These are phyloP conservation scores for Nematostella vectensis DNA, from an alignment of 92 coral and sea anemone genomes.

Conservation along the genomic window DNA sequence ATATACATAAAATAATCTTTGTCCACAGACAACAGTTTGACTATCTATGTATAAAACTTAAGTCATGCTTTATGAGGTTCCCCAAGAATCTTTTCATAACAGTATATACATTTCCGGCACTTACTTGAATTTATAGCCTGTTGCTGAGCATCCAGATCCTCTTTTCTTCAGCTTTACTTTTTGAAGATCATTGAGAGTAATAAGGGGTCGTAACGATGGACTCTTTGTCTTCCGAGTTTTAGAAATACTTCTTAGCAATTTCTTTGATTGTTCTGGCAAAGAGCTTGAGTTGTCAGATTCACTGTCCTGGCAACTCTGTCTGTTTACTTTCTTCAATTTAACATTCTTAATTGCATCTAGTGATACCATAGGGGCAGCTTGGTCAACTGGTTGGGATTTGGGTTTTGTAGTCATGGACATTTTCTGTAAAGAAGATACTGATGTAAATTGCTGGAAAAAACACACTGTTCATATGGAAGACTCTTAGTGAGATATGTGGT, in stretches of 20 bases:
- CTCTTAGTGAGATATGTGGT: too few species aligned
- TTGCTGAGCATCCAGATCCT: constrained; percentile 10
- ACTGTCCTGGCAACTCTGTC: constrained; percentile 3
- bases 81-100: too few species aligned
- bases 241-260: neutral
- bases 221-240: neutral
- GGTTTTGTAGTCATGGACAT: too few species aligned
- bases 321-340: constrained; percentile 46
- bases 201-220: constrained; percentile 8
- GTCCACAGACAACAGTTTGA: too few species aligned
- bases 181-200: constrained; percentile 59
- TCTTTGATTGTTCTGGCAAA: neutral
- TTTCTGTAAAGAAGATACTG: too few species aligned
- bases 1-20: too few species aligned
- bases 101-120: too few species aligned
- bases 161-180: constrained; percentile 53
- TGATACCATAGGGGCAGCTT: constrained; percentile 31
- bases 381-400: neutral
- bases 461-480: too few species aligned
- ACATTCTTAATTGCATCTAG: constrained; percentile 74
- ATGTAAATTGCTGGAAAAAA: too few species aligned
- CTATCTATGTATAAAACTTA: too few species aligned
- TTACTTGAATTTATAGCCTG: constrained; percentile 17
- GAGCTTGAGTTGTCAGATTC: neutral
- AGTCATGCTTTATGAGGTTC: too few species aligned